Percentiles rank a stretch among this genome's conserved stretches.
Conservation (phyloP, 2,888 invertebrate species). For the Mythimna lalbum region DNA sequence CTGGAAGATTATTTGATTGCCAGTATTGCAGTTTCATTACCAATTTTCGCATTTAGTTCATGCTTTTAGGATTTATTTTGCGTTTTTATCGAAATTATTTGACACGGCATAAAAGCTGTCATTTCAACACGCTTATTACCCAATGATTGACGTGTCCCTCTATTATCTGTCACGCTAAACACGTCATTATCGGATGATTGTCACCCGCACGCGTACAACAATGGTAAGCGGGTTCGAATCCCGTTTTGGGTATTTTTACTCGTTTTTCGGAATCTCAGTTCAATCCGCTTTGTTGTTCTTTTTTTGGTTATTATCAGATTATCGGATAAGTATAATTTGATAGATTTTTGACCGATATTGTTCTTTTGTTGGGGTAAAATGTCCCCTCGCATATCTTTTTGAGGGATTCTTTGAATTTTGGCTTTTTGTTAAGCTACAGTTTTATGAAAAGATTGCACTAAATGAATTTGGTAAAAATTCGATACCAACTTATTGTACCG, state of each 20-base stretch:
- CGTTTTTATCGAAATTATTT: constrained; percentile 17
- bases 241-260: constrained; percentile 71
- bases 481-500: too few relatives aligned
- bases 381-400: constrained; percentile 5
- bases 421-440: too few relatives aligned
- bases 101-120: constrained; percentile 39
- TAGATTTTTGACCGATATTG: constrained; percentile 56
- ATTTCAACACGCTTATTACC: constrained; percentile 60
- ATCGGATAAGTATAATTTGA: constrained; percentile 58
- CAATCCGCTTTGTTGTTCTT: constrained; percentile 66
- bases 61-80: not conserved
- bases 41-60: constrained; percentile 20
- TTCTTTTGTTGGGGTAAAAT: constrained; percentile 12
- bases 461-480: too few relatives aligned
- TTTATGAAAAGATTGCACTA: too few relatives aligned
- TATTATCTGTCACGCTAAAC: constrained; percentile 67
- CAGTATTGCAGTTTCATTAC: constrained; percentile 26
- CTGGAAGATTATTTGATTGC: constrained; percentile 19
- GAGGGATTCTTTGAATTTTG: not conserved
- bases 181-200: constrained; percentile 76
- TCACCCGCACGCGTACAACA: constrained; percentile 64
- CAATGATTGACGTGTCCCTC: constrained; percentile 72
- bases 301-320: constrained; percentile 66
- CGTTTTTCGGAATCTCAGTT: constrained; percentile 72
- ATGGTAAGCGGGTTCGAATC: constrained; percentile 59